A percentile compares a stretch with the other conserved stretches of the same genome.
Evolutionary conservation across 2,113 vertebrate genomes (phyloP).

Genomic region (Rhodinocichla rosea): DNA sequence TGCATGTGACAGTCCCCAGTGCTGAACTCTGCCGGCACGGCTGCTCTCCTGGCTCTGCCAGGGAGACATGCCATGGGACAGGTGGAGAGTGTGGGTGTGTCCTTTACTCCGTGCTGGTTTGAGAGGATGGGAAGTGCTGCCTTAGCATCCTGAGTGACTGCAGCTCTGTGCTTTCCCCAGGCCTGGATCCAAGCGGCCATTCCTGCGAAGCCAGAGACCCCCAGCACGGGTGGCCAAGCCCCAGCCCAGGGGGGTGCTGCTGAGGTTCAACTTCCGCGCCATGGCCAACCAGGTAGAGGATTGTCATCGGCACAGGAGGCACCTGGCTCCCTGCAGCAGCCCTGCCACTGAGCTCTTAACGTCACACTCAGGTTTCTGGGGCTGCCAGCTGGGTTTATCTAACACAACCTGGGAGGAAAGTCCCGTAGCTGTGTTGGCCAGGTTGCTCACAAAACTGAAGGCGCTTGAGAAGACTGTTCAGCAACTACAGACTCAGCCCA

Average conservation of each 20-base stretch:
- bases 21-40: neutral
- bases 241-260: constrained; percentile 66
- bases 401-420: neutral
- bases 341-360: neutral
- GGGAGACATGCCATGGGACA: accelerated
- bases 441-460: neutral
- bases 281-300: constrained; percentile 75
- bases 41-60: neutral
- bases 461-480: constrained; percentile 27
- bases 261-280: constrained; percentile 74
- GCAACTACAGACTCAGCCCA: constrained; percentile 10
- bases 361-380: neutral
- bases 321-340: neutral
- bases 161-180: neutral
- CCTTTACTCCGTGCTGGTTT: neutral
- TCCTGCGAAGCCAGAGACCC: constrained; percentile 23
- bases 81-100: accelerated
- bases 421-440: neutral
- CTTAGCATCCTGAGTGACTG: neutral
- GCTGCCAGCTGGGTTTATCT: neutral
- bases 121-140: neutral
- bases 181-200: constrained; percentile 20
- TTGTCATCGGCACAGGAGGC: neutral
- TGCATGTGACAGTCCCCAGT: neutral
- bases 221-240: neutral